Conservation (phyloP, 2,797 vertebrate genomes). For the Galaxias olidus region DNA sequence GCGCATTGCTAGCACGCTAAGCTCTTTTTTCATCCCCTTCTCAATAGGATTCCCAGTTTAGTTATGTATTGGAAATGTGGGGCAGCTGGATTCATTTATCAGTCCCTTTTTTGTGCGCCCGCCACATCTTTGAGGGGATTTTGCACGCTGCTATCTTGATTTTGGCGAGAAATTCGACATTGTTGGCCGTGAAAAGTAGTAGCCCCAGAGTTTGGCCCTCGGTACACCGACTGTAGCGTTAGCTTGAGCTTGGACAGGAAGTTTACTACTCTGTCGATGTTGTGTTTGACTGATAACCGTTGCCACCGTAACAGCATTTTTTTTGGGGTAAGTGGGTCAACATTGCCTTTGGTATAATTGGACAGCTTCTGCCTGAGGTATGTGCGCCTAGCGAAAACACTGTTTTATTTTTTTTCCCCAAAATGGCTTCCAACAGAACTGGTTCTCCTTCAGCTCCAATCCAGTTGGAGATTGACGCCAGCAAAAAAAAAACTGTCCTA, state of each 20-base stretch:
- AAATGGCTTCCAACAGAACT: background rate
- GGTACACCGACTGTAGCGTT: background rate
- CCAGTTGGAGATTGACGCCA: background rate
- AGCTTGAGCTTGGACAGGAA: background rate
- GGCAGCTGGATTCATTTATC: slow-evolving; percentile 38
- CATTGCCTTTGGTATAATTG: slow-evolving; percentile 27
- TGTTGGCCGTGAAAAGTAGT: background rate
- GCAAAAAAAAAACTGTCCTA: background rate
- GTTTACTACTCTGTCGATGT: slow-evolving; percentile 28
- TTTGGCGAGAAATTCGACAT: background rate
- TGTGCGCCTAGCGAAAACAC: slow-evolving; percentile 25
- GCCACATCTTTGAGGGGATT: slow-evolving; percentile 21
- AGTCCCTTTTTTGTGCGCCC: slow-evolving; percentile 20
- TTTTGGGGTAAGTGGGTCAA: slow-evolving; percentile 28
- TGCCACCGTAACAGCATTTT: slow-evolving; percentile 37
- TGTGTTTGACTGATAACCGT: slow-evolving; percentile 22
- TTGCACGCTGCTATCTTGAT: slow-evolving; percentile 32
- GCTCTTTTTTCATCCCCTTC: slow-evolving; percentile 47
- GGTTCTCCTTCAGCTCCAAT: too few relatives aligned
- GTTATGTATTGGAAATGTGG: slow-evolving; percentile 41
- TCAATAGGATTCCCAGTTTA: slow-evolving; percentile 46
- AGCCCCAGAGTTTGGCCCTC: background rate
- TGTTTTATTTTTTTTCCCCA: background rate
- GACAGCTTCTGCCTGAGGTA: slow-evolving; percentile 27
- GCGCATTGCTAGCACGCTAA: slow-evolving; percentile 38